Percentiles rank a stretch among this genome's conserved stretches.
These are phyloP conservation scores for Melanchra persicariae DNA, from an alignment of 2,888 invertebrate genomes.

Conservation along the genomic window DNA sequence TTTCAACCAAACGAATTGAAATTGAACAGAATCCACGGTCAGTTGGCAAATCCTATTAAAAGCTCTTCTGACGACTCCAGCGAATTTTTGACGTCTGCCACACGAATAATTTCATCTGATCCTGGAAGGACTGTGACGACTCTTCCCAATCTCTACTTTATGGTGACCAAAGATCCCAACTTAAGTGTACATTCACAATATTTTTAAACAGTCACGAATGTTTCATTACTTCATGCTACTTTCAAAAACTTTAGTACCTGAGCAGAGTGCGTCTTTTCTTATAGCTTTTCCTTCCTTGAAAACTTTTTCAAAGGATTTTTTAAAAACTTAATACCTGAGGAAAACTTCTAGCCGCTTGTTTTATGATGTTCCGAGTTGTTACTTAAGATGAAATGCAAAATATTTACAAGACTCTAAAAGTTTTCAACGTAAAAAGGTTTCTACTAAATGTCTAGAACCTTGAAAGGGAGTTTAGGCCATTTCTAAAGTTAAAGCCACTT, in stretches of 20 bases:
- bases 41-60: no score
- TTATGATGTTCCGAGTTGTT: conserved; percentile 43
- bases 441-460: conserved; percentile 1
- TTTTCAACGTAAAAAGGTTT: conserved; percentile 14
- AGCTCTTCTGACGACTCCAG: no score
- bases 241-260: background rate
- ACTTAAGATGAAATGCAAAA: conserved; percentile 37
- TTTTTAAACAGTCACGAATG: no score
- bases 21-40: no score
- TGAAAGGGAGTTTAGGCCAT: background rate
- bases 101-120: no score
- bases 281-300: conserved; percentile 9
- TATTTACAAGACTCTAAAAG: conserved; percentile 8
- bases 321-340: conserved; percentile 42
- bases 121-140: no score
- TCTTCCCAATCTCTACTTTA: no score
- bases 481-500: background rate
- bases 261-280: conserved; percentile 2
- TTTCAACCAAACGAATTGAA: no score
- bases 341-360: conserved; percentile 48
- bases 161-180: no score
- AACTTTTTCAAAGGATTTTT: conserved; percentile 23
- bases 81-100: no score
- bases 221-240: background rate
- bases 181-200: no score